Percentiles rank a stretch among this genome's conserved stretches.
These are phyloP conservation scores for Otocyon megalotis DNA, from an alignment of 2,113 vertebrate species.

Conservation along the genomic window DNA sequence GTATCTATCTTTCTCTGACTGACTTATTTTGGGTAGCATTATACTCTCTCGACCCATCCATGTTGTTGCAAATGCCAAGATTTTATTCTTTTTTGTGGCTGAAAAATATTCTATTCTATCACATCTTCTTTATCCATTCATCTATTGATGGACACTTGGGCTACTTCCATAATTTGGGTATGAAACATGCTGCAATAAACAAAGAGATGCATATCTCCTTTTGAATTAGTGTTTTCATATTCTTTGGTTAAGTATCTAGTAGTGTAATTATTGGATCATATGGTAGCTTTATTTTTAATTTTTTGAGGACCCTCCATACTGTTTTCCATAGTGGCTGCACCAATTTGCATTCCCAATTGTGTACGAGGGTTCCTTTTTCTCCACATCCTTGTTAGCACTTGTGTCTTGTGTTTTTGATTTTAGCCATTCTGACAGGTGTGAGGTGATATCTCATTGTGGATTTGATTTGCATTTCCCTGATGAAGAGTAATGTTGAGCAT, in stretches of 20 bases:
- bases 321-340: background rate
- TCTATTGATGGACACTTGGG: background rate
- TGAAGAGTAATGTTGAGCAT: background rate
- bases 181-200: background rate
- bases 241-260: background rate
- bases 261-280: background rate
- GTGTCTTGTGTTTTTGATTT: background rate
- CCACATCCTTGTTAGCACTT: background rate
- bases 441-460: background rate
- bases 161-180: background rate
- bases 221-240: background rate
- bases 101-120: background rate
- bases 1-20: background rate
- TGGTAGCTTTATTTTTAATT: background rate
- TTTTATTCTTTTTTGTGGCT: background rate
- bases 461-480: background rate
- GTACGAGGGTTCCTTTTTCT: background rate
- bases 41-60: background rate
- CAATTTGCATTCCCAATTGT: background rate
- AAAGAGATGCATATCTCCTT: background rate
- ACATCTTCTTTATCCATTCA: background rate
- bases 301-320: background rate
- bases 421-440: background rate
- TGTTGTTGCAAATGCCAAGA: background rate
- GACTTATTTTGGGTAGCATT: background rate